These are phyloP conservation scores for Pseudobourletiella spinata DNA, from an alignment of 1,140 invertebrate genomes.

Conservation along the genomic window DNA sequence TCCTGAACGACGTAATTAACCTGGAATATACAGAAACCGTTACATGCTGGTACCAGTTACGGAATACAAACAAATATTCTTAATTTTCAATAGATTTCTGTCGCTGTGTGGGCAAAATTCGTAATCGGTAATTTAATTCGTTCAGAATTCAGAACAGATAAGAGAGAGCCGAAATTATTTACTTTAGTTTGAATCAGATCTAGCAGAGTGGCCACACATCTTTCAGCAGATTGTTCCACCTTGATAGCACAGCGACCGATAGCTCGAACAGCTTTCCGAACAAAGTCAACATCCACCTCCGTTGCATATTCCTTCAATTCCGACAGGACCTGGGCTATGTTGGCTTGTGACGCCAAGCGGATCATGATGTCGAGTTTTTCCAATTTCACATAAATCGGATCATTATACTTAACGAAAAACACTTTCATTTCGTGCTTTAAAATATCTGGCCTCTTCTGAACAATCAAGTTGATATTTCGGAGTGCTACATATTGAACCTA, in stretches of 20 bases:
- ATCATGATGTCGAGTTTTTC: constrained; percentile 99
- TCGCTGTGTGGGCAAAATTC: neutral
- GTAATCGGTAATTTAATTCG: too few relatives aligned
- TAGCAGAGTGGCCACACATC: constrained; percentile 95
- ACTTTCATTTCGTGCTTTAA: constrained; percentile 99
- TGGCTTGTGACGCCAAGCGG: constrained; percentile 90
- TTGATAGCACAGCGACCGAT: constrained; percentile 99
- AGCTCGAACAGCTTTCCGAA: constrained; percentile 93
- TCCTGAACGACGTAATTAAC: constrained; percentile 99
- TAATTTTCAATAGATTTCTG: neutral
- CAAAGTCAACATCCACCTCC: constrained; percentile 99
- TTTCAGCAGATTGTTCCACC: constrained; percentile 96
- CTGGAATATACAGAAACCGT: constrained; percentile 40
- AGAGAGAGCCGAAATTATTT: constrained; percentile 1
- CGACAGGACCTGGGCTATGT: constrained; percentile 96
- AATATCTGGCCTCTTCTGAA: constrained; percentile 97
- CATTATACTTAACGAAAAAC: constrained; percentile 99
- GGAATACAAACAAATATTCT: too few relatives aligned
- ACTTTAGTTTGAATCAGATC: constrained; percentile 99
- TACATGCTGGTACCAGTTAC: too few relatives aligned
- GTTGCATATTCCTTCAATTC: constrained; percentile 95
- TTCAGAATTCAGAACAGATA: too few relatives aligned
- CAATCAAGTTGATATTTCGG: constrained; percentile 97
- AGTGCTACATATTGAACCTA: constrained; percentile 94
- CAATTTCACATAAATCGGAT: constrained; percentile 99